Percentiles rank a stretch among this genome's conserved stretches.
These are phyloP conservation scores for Lepus europaeus DNA, from an alignment of 2,113 vertebrate species.

Conservation along the genomic window DNA sequence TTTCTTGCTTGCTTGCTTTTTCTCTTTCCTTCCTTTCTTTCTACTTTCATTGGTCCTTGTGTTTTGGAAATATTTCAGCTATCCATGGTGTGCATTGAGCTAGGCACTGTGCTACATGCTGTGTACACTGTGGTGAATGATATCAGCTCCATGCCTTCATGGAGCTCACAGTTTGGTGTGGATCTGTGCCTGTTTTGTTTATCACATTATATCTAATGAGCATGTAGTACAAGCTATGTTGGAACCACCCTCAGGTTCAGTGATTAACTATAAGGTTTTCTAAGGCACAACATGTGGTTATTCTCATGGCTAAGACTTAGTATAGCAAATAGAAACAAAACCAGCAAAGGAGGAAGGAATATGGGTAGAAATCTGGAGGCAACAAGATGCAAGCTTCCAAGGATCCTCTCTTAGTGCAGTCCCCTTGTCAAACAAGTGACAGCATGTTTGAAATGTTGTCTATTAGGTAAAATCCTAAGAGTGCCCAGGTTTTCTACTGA, in stretches of 20 bases:
- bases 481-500: background rate
- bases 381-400: background rate
- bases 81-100: background rate
- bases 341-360: background rate
- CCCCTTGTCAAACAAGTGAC: background rate
- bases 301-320: background rate
- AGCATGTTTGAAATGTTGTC: background rate
- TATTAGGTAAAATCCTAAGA: background rate
- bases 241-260: background rate
- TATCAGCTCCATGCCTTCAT: background rate
- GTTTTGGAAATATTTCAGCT: conserved; percentile 1
- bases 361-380: background rate
- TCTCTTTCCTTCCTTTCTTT: background rate
- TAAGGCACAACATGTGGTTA: background rate
- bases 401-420: background rate
- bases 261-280: background rate
- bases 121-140: background rate
- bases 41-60: background rate
- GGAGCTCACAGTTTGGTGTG: background rate
- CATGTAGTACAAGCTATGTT: background rate
- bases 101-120: background rate
- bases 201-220: conserved; percentile 9
- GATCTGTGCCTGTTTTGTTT: background rate
- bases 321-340: background rate
- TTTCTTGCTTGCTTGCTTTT: background rate